phyloP scores from a whole-genome alignment of 1,140 invertebrate species.

The Aporrectodea caliginosa region DNA sequence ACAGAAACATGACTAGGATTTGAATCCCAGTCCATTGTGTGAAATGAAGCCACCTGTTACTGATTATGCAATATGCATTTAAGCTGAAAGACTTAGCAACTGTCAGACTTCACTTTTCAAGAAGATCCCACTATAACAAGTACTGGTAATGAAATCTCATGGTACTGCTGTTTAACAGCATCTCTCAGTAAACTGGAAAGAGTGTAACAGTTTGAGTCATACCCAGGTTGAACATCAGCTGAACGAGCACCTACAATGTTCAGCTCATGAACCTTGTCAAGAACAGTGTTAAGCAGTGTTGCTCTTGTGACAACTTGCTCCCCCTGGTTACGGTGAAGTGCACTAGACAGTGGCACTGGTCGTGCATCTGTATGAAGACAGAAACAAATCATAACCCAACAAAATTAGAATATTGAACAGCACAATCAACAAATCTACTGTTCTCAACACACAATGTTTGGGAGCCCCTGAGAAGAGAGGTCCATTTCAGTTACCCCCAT shows the following conservation, averaged over 20 bases:
- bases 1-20: too few species aligned
- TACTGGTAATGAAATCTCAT: background rate
- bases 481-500: too few species aligned
- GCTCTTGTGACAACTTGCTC: slow-evolving; percentile 42
- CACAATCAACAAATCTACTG: background rate
- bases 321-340: slow-evolving; percentile 40
- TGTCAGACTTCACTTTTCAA: background rate
- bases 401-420: too few species aligned
- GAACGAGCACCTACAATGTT: background rate
- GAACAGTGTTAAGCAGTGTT: slow-evolving; percentile 43
- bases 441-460: background rate
- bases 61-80: too few species aligned
- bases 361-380: slow-evolving; percentile 39
- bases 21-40: too few species aligned
- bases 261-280: slow-evolving; percentile 46
- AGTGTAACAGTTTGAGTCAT: background rate
- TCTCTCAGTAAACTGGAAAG: background rate
- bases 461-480: background rate
- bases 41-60: too few species aligned
- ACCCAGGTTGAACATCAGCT: background rate
- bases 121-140: background rate
- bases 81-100: background rate
- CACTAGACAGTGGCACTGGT: slow-evolving; percentile 51
- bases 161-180: background rate
- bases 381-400: slow-evolving; percentile 29